Percentiles rank a stretch among this genome's conserved stretches.
phyloP scores from a whole-genome alignment of 2,888 invertebrate genomes.

The Leucophenga maculata region DNA sequence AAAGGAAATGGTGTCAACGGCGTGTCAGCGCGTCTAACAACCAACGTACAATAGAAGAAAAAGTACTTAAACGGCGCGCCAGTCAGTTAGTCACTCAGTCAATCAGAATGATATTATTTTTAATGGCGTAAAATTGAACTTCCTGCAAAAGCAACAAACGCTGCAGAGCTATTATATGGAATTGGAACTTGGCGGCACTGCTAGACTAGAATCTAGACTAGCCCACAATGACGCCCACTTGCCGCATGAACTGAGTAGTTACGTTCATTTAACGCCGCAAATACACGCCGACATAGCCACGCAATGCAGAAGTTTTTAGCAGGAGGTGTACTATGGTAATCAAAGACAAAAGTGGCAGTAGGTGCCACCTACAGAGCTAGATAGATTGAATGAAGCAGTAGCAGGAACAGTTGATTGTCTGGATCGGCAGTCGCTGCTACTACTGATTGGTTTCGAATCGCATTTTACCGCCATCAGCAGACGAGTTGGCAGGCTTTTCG shows the following conservation, averaged over 20 bases:
- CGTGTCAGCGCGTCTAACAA: slow-evolving; percentile 30
- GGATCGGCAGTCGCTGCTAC: too few species aligned
- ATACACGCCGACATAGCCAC: slow-evolving; percentile 5
- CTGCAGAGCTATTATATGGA: too few species aligned
- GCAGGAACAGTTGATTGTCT: slow-evolving; percentile 1
- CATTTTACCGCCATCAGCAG: slow-evolving; percentile 54
- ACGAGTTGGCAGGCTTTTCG: neutral
- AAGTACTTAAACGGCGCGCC: slow-evolving; percentile 64
- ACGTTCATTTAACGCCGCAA: too few species aligned
- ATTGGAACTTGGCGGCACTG: too few species aligned
- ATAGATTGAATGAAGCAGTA: too few species aligned
- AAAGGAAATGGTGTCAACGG: slow-evolving; percentile 59
- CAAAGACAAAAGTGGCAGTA: slow-evolving; percentile 12
- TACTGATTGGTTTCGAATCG: slow-evolving; percentile 45
- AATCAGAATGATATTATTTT: slow-evolving; percentile 66
- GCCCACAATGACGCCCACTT: slow-evolving; percentile 12
- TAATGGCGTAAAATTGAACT: slow-evolving; percentile 57
- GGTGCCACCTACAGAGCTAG: neutral
- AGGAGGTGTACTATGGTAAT: too few species aligned
- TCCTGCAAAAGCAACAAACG: slow-evolving; percentile 20
- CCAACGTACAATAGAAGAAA: slow-evolving; percentile 29
- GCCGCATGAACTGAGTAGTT: slow-evolving; percentile 18
- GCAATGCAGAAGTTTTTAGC: neutral
- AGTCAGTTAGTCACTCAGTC: slow-evolving; percentile 40
- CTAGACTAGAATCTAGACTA: slow-evolving; percentile 38